Evolutionary conservation across 92 coral and sea anemone genomes (phyloP), one percentile per base, ranked within the genome.

Genomic region (Desmophyllum pertusum): DNA sequence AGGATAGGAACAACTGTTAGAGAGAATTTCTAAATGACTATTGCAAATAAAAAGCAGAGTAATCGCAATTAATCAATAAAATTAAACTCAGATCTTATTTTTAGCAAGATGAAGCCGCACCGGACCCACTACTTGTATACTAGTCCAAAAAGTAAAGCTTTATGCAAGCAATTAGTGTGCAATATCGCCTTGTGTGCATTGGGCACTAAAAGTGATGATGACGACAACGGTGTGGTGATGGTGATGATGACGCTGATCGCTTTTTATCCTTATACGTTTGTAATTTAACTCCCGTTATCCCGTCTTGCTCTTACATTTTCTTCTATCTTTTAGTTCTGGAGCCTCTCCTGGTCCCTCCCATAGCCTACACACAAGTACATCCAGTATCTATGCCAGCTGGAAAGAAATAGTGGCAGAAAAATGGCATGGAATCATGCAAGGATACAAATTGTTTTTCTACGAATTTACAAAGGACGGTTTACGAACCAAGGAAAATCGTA

Each of bases 381-480:
- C 88, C 75, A 84, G 92, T 63, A 39, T 93, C 4, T 69, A 78
- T 50, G 78, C 89, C 72, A 75, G 45, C 27, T 93, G 96, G 96
- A 75, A 70, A 37, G 88, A 88, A n/a, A 86, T 93, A 15, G 51
- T 43, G 33, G 14, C 23, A 15, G 51, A 81, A 18, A 69, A 85
- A 57, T 89, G 78, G 14, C 57, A 90, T 27, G 96, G 96, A 15
- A 64, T 90, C 59, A 85, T 90, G 81, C 92, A 66, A 53, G 94
- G 94, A 46, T 93, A 84, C 70, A 87, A 89, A 59, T 79, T 95
- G 65, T 77, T 88, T 2, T 61, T 90, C 15, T 30, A 38, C 18
- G 78, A 84, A 39, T 48, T 30, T 31, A 73, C 53, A n/a, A 41
- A 29, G 3, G 13, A 23, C 4, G 30, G 72, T 19, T 82, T 59